These are phyloP conservation scores for Ormia ochracea DNA, from an alignment of 2,888 invertebrate species.

Conservation along the genomic window DNA sequence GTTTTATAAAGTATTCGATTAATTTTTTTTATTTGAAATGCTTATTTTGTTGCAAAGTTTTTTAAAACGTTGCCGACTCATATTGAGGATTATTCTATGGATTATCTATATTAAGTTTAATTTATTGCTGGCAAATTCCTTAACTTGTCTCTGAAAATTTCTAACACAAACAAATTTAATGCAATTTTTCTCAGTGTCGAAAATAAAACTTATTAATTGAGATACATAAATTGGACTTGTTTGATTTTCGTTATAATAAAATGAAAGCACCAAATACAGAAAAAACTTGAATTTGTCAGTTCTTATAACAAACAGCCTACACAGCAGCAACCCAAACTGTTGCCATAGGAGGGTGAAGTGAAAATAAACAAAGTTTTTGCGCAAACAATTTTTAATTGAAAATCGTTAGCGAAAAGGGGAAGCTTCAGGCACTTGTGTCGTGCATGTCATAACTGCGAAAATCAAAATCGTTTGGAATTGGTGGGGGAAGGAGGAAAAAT, in stretches of 20 bases:
- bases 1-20: too few species aligned
- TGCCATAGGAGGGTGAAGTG: neutral
- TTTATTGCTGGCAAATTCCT: too few species aligned
- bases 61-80: too few species aligned
- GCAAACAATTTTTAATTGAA: conserved; percentile 56
- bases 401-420: conserved; percentile 40
- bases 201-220: neutral
- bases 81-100: too few species aligned
- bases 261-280: neutral
- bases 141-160: neutral
- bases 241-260: conserved; percentile 37
- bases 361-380: conserved; percentile 1
- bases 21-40: too few species aligned
- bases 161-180: neutral
- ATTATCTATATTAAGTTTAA: too few species aligned
- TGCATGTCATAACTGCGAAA: neutral
- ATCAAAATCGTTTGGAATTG: neutral
- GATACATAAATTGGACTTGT: conserved; percentile 5
- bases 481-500: neutral
- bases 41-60: too few species aligned
- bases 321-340: neutral
- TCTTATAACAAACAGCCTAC: neutral
- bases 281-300: neutral
- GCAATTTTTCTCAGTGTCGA: conserved; percentile 16
- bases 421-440: conserved; percentile 24